These are phyloP conservation scores for Drosophila testacea DNA, from an alignment of 2,888 invertebrate species.

Conservation along the genomic window DNA sequence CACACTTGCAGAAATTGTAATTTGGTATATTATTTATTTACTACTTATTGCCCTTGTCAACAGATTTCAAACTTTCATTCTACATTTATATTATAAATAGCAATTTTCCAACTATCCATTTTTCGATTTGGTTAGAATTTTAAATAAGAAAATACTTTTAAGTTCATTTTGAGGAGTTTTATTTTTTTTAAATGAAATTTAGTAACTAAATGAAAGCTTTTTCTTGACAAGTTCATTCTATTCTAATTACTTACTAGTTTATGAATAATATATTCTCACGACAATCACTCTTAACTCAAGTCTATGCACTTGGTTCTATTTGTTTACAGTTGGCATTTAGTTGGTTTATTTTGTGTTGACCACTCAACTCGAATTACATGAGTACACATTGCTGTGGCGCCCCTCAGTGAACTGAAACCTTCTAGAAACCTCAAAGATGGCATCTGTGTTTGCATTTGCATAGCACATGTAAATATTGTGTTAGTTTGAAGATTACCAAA, in stretches of 20 bases:
- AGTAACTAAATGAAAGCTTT: too few species aligned
- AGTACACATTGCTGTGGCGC: slow-evolving; percentile 23
- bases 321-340: slow-evolving; percentile 52
- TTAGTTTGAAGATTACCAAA: slow-evolving; percentile 21
- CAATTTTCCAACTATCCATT: too few species aligned
- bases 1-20: too few species aligned
- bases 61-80: too few species aligned
- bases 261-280: slow-evolving; percentile 42
- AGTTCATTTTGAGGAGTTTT: too few species aligned
- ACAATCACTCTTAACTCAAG: slow-evolving; percentile 30
- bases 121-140: too few species aligned
- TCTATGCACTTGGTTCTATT: slow-evolving; percentile 31
- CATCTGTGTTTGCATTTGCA: slow-evolving; percentile 52
- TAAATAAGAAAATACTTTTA: too few species aligned
- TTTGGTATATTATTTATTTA: too few species aligned
- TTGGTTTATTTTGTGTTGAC: slow-evolving; percentile 51
- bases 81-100: too few species aligned
- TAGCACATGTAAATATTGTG: slow-evolving; percentile 58
- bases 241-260: slow-evolving; percentile 5
- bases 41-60: too few species aligned
- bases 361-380: slow-evolving; percentile 62
- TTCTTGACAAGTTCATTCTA: too few species aligned
- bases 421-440: slow-evolving; percentile 25
- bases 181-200: too few species aligned
- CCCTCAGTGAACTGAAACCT: slow-evolving; percentile 2